Percentiles rank a stretch among this genome's conserved stretches.
Conservation (phyloP, 2,113 vertebrate species). For the Taurulus bubalis region DNA sequence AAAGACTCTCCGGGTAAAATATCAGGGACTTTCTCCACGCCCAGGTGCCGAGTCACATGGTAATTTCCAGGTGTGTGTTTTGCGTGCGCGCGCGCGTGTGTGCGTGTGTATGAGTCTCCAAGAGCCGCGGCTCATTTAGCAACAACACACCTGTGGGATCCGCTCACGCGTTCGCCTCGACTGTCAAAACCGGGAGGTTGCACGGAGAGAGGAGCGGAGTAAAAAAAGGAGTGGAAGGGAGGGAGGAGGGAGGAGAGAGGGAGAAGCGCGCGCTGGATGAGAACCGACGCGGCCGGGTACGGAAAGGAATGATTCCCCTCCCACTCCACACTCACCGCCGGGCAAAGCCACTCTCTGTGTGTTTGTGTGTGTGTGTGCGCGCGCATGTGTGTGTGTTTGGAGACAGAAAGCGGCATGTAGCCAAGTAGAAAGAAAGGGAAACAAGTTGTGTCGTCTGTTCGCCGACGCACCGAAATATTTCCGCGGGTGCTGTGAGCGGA, state of each 20-base stretch:
- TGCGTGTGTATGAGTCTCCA: conserved; percentile 61
- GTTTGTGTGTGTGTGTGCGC: background rate
- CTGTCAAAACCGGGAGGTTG: conserved; percentile 62
- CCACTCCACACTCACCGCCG: conserved; percentile 43
- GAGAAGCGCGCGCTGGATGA: conserved; percentile 35
- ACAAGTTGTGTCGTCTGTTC: conserved; percentile 49
- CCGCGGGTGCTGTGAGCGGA: conserved; percentile 40
- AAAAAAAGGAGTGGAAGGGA: background rate
- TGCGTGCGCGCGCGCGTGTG: conserved; percentile 67
- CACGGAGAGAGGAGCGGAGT: background rate
- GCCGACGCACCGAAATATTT: conserved; percentile 37
- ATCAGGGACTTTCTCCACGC: conserved; percentile 80
- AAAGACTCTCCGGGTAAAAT: conserved; percentile 63
- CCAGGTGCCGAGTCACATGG: conserved; percentile 87
- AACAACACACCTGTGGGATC: conserved; percentile 83
- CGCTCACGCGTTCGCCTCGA: conserved; percentile 60
- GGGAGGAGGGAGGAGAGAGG: background rate
- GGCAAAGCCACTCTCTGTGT: background rate
- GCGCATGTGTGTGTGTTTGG: background rate
- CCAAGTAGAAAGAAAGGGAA: background rate
- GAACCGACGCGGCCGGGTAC: conserved; percentile 36
- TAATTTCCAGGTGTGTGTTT: conserved; percentile 80
- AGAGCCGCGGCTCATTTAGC: conserved; percentile 38
- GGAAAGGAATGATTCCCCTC: conserved; percentile 64
- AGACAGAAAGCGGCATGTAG: conserved; percentile 22